Evolutionary conservation across 2,888 invertebrate genomes (phyloP).

Genomic region (Drosophila maculinotata): DNA sequence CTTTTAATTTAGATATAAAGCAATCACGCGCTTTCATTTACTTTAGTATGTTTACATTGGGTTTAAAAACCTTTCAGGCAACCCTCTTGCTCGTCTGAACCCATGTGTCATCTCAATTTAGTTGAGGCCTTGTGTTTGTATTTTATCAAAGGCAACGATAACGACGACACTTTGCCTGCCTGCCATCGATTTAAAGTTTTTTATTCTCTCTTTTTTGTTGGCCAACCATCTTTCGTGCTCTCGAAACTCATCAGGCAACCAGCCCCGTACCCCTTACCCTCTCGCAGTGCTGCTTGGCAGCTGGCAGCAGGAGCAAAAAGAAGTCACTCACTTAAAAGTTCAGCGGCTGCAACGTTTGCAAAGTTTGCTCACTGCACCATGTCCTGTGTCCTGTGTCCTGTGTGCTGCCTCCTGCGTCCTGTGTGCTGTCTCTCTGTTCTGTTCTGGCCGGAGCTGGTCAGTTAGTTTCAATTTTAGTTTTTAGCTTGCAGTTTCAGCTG

Average conservation of each 20-base stretch:
- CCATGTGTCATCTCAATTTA: conserved; percentile 59
- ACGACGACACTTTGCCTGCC: conserved; percentile 66
- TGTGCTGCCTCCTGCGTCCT: conserved; percentile 13
- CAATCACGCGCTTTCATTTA: background rate
- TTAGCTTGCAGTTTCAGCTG: conserved; percentile 35
- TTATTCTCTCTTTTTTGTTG: background rate
- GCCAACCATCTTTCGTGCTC: conserved; percentile 25
- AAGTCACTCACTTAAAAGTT: conserved; percentile 81
- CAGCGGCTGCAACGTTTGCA: conserved; percentile 68
- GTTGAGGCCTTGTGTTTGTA: conserved; percentile 60
- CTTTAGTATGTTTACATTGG: too few relatives aligned
- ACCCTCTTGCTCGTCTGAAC: conserved; percentile 19
- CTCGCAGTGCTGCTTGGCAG: conserved; percentile 46
- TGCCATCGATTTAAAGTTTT: conserved; percentile 64
- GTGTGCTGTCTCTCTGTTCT: too few relatives aligned
- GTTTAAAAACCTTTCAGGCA: background rate
- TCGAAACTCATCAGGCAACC: conserved; percentile 49
- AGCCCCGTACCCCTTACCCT: background rate
- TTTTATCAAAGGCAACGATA: conserved; percentile 65
- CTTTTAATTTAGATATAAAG: too few relatives aligned
- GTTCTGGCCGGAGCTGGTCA: conserved; percentile 59
- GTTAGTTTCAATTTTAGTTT: conserved; percentile 79
- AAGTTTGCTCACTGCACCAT: conserved; percentile 66
- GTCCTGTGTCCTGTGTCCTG: conserved; percentile 42
- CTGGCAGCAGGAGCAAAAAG: conserved; percentile 61